Conservation (phyloP, 2,797 vertebrate genomes). For the Hypotaenidia philippensis region DNA sequence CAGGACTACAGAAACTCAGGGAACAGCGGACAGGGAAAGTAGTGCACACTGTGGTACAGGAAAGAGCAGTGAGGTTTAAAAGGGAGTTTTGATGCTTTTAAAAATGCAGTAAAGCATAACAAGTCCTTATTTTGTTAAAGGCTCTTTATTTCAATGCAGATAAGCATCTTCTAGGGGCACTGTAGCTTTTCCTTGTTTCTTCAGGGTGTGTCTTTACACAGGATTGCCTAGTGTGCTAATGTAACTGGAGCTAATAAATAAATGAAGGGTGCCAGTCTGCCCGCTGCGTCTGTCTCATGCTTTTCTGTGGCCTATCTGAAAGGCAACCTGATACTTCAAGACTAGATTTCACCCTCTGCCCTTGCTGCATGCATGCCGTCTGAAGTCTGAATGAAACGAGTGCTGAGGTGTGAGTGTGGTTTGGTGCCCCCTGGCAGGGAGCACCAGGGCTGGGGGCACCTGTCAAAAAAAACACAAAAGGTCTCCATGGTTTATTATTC, state of each 20-base stretch:
- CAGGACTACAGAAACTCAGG: rapidly evolving
- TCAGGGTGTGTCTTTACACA: background rate
- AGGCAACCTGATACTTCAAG: background rate
- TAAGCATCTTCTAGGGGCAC: background rate
- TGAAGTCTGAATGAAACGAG: background rate
- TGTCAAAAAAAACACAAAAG: background rate
- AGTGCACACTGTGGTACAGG: rapidly evolving
- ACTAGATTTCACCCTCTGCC: background rate
- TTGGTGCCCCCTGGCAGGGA: background rate
- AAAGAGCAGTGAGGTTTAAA: background rate
- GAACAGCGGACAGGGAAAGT: background rate
- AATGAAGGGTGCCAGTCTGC: background rate
- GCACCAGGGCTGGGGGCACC: background rate
- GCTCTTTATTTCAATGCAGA: background rate
- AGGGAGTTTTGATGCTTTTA: background rate
- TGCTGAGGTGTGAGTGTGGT: rapidly evolving
- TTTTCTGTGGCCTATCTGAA: background rate
- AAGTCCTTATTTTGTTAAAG: background rate
- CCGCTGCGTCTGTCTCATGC: rapidly evolving
- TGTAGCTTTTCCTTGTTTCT: background rate
- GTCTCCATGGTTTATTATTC: rapidly evolving
- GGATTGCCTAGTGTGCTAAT: rapidly evolving
- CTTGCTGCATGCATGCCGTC: background rate
- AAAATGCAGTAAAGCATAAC: rapidly evolving
- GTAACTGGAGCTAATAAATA: background rate